These are phyloP conservation scores for Sphaerodactylus townsendi DNA, from an alignment of 2,113 vertebrate genomes.

Conservation along the genomic window DNA sequence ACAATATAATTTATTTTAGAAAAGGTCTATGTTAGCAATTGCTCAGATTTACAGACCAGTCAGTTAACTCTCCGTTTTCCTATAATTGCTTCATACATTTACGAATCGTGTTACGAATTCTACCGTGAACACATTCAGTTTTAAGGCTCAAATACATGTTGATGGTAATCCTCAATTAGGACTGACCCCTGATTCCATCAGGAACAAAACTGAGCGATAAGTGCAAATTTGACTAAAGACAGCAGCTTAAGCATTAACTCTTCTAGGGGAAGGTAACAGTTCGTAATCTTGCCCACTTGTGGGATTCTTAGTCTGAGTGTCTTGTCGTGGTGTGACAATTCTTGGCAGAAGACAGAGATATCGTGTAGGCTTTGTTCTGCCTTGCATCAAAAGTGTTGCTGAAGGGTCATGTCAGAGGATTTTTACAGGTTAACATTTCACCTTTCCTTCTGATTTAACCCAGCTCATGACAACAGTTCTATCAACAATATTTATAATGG, in stretches of 20 bases:
- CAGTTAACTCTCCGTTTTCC: neutral
- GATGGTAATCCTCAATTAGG: constrained; percentile 59
- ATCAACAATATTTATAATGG: too few species aligned
- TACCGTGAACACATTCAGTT: constrained; percentile 55
- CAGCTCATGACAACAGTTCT: too few species aligned
- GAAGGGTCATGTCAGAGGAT: too few species aligned
- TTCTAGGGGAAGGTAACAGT: constrained; percentile 27
- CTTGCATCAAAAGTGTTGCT: too few species aligned
- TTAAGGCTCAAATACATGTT: constrained; percentile 66
- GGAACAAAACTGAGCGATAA: constrained; percentile 38
- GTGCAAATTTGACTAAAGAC: constrained; percentile 41
- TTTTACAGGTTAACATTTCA: too few species aligned
- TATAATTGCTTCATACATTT: constrained; percentile 17
- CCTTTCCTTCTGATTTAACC: too few species aligned
- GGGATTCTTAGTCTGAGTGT: constrained; percentile 24
- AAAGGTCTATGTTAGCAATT: too few species aligned
- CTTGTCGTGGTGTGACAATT: too few species aligned
- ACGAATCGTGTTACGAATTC: constrained; percentile 69
- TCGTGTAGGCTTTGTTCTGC: too few species aligned
- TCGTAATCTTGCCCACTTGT: constrained; percentile 18
- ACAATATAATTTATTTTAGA: too few species aligned
- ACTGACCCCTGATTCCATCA: constrained; percentile 50
- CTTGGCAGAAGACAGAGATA: too few species aligned
- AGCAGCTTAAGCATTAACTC: constrained; percentile 36
- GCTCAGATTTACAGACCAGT: constrained; percentile 18